A percentile compares a stretch with the other conserved stretches of the same genome.
Evolutionary conservation across 2,797 vertebrate species (phyloP).

Genomic region (Pteronotus mesoamericanus): DNA sequence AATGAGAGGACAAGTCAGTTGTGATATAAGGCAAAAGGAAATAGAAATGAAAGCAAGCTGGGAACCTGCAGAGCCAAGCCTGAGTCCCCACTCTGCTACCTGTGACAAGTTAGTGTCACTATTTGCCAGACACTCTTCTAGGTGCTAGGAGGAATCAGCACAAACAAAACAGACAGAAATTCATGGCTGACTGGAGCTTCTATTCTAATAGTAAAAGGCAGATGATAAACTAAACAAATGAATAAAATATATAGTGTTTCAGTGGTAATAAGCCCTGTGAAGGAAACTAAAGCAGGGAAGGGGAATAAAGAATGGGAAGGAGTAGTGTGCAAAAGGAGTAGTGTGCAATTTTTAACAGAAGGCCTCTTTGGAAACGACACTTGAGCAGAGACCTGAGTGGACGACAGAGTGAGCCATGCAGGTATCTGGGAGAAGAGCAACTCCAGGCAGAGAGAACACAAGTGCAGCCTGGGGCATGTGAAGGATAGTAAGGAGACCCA

Average conservation of each 20-base stretch:
- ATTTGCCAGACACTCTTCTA: neutral
- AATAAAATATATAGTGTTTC: neutral
- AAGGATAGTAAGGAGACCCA: neutral
- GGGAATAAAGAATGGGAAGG: neutral
- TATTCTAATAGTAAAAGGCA: neutral
- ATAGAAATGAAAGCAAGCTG: neutral
- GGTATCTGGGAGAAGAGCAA: neutral
- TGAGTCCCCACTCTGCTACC: neutral
- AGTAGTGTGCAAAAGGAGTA: neutral
- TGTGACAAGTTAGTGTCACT: neutral
- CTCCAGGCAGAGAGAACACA: neutral
- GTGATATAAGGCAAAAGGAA: neutral
- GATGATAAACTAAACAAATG: neutral
- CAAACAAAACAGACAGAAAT: neutral
- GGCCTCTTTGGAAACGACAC: neutral
- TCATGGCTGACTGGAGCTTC: neutral
- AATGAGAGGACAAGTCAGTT: neutral
- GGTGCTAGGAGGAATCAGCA: neutral
- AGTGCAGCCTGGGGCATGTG: neutral
- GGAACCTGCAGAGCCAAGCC: neutral
- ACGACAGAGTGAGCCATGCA: neutral
- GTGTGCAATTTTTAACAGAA: too few species aligned
- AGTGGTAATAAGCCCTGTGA: neutral
- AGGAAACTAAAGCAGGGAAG: neutral
- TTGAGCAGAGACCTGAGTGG: neutral